These are phyloP conservation scores for Rhyzopertha dominica DNA, from an alignment of 1,140 invertebrate species.

Conservation along the genomic window DNA sequence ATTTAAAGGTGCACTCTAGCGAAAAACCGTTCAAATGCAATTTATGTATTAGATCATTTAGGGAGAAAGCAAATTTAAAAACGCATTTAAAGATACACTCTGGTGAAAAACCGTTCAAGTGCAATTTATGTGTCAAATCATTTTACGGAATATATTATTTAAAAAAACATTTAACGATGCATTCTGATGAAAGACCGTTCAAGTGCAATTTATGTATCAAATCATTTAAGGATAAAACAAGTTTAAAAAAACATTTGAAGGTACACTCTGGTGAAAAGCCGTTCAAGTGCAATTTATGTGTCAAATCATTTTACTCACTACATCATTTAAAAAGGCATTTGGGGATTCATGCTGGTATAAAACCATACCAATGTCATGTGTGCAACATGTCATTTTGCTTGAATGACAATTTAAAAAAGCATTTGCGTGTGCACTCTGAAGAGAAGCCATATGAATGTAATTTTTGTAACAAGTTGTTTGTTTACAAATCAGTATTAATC, in stretches of 20 bases:
- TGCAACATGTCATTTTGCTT: constrained; percentile 14
- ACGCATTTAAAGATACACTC: too few relatives aligned
- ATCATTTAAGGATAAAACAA: constrained; percentile 12
- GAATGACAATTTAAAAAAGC: constrained; percentile 14
- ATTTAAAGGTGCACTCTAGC: too few relatives aligned
- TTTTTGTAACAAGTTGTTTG: constrained; percentile 16
- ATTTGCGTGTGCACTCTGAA: constrained; percentile 25
- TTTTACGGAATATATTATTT: constrained; percentile 6
- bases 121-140: constrained; percentile 12
- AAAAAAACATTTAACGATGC: constrained; percentile 15
- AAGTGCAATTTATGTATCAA: constrained; percentile 17
- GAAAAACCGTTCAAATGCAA: too few relatives aligned
- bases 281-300: constrained; percentile 17
- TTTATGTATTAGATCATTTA: too few relatives aligned
- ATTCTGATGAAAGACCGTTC: constrained; percentile 7
- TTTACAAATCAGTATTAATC: constrained; percentile 9
- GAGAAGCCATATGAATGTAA: constrained; percentile 38
- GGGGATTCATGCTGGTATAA: constrained; percentile 17
- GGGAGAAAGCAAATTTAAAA: too few relatives aligned
- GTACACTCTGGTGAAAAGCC: constrained; percentile 12
- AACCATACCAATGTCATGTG: constrained; percentile 16
- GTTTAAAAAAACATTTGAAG: constrained; percentile 14
- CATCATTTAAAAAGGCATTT: constrained; percentile 16
- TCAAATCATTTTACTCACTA: constrained; percentile 16
- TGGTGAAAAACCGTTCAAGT: too few relatives aligned